Base-by-base conservation (phyloP, 1,140 invertebrate genomes). In the Drosophila serrata region DNA sequence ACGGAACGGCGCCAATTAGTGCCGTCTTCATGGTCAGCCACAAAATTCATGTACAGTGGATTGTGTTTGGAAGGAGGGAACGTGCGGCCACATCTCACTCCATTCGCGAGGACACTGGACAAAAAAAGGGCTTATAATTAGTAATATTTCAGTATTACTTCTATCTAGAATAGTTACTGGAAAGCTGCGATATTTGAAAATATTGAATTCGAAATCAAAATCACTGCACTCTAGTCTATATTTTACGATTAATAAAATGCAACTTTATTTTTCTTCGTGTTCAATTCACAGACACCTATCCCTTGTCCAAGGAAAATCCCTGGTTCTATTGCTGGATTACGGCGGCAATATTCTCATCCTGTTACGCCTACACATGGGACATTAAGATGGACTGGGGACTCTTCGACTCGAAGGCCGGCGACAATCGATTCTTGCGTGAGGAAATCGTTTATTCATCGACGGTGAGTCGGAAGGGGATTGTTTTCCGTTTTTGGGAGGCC, bases 371-470 rank as follows among this genome's bases (percentile, higher is more conserved):
- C 88, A 96, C 96, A 6, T 99, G 98, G 98, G 98, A 99, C 93
- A 96, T 99, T 12, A 98, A 97, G 93, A 98, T 99, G 97, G 98
- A 99, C 94, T 99, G 98, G 98, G 98, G 99, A 6, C 93, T 99
- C n/a, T 96, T 99, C 76, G 98, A 98, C 92, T 95, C 95, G 57
- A 96, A 95, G 63, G 95, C 97, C 33, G 92, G 92, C 53, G 97
- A 99, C 93, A 98, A 98, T 93, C 95, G 93, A 91, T 95, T 96
- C 91, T 93, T 97, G 12, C 92, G 96, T 45, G 96, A 97, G 91
- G 96, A 97, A 93, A 96, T 96, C 76, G 96, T 97, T 31, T 97
- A 97, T 91, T 96, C 95, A 49, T 95, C 95, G 37, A 95, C 94
- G 90, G 95, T 95, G 92, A 94, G 72, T 79, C 22, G 31, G 40